Evolutionary conservation across 2,888 invertebrate species (phyloP), one percentile per base, ranked within the genome.

Genomic region (Dione juno): DNA sequence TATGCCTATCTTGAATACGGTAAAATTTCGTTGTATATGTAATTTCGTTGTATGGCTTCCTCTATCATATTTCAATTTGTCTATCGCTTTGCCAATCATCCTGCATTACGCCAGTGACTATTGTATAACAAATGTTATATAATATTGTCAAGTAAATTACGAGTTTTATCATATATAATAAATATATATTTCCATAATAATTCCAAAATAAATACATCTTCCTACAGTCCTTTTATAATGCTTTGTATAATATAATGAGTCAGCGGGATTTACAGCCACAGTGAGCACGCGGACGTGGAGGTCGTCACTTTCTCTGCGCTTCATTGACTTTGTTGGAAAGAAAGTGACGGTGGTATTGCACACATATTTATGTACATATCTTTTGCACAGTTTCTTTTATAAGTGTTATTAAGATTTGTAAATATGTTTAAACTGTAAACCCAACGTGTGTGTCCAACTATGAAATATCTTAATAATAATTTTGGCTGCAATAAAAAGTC

Each of bases 301-400:
- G 89, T 88, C 85, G 88, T 80, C 88, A 92, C 92, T 93, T 93
- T 93, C 92, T 88, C 92, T 83, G 81, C 89, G 92, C 92, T 90
- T 90, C 92, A 92, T 91, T 89, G 92, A 87, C 87, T 92, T 86
- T 88, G 89, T 84, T 90, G 87, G 89, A 92, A 85, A 82, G 85
- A 84, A 92, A 92, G 92, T 92, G 91, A 90, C 87, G 83, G 81
- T 84, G 82, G 83, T 83, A 84, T 85, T 82, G 85, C 85, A 86
- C 86, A 84, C 85, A 81, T 80, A 80, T 72, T 77, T 76, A 75
- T 76, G 28, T 28, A 28, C 28, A 28, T 28, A 28, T 28, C 43
- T 45, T 40, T 21, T 58, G 64, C 37, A 41, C 16, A 37, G 14
- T 54, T 59, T 14, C 35, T 40, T 40, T 54, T 35, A n/a, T 54